Evolutionary conservation across 1,140 invertebrate genomes (phyloP).

Genomic region (Ostrea edulis): DNA sequence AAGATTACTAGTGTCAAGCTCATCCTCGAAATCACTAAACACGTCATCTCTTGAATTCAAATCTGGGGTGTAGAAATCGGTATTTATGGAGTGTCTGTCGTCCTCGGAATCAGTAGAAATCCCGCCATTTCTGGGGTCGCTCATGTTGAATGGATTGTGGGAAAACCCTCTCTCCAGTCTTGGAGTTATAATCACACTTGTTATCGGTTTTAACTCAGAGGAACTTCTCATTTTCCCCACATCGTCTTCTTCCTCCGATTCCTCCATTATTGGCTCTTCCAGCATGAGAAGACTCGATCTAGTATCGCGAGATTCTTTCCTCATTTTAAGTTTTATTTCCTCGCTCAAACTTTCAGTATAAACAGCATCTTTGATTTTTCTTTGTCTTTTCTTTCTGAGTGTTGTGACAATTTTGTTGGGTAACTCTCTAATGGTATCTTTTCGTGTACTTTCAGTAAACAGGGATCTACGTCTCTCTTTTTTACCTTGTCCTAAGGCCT

Average conservation of each 20-base stretch:
- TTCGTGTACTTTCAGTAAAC: background rate
- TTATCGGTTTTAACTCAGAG: background rate
- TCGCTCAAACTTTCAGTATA: background rate
- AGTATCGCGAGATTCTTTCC: background rate
- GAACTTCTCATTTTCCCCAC: background rate
- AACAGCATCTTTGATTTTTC: background rate
- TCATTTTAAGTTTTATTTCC: background rate
- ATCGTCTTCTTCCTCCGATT: constrained; percentile 4
- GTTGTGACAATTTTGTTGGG: background rate
- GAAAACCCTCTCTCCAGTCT: background rate
- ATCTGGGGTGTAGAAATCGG: background rate
- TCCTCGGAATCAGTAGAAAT: background rate
- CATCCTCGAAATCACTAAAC: background rate
- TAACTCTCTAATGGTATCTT: background rate
- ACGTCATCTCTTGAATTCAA: constrained; percentile 7
- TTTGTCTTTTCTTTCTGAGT: background rate
- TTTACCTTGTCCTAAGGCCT: background rate
- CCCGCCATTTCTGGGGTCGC: background rate
- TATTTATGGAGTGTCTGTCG: background rate
- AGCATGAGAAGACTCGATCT: background rate
- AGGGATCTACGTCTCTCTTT: background rate
- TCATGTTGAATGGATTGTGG: background rate
- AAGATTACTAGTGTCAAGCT: background rate
- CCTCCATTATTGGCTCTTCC: background rate
- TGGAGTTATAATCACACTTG: background rate